phyloP scores from a whole-genome alignment of 1,140 invertebrate species.

The Triops longicaudatus region DNA sequence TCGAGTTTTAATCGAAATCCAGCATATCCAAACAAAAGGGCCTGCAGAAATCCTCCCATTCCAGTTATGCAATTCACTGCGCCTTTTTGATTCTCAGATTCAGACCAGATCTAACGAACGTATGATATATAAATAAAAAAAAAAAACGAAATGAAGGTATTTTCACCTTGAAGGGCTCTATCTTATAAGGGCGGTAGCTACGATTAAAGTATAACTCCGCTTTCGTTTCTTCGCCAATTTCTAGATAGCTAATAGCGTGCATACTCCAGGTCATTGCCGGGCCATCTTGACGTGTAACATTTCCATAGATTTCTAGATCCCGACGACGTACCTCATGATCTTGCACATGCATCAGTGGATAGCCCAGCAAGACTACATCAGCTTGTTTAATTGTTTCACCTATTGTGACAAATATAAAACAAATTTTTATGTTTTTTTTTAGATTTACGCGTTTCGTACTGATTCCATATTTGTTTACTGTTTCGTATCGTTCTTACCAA shows the following conservation, averaged over 20 bases:
- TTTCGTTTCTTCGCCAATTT: slow-evolving; percentile 36
- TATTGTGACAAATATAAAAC: slow-evolving; percentile 18
- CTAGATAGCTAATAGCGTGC: slow-evolving; percentile 41
- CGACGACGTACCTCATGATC: slow-evolving; percentile 35
- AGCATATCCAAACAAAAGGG: slow-evolving; percentile 42
- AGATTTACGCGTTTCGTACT: background rate
- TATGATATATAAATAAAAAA: background rate
- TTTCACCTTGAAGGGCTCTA: slow-evolving; percentile 39
- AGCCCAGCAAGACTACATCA: slow-evolving; percentile 44
- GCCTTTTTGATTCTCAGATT: slow-evolving; percentile 39
- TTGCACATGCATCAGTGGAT: slow-evolving; percentile 40
- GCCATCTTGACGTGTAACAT: slow-evolving; percentile 38
- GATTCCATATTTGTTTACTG: no score
- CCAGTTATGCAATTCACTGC: slow-evolving; percentile 46
- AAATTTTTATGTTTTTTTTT: background rate
- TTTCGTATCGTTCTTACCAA: slow-evolving; percentile 11
- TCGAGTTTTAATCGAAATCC: slow-evolving; percentile 39
- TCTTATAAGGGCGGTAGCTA: slow-evolving; percentile 35
- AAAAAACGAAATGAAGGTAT: background rate
- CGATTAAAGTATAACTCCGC: slow-evolving; percentile 37
- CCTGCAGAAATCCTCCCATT: slow-evolving; percentile 44
- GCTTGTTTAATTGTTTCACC: slow-evolving; percentile 42
- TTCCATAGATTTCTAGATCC: slow-evolving; percentile 42
- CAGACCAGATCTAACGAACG: slow-evolving; percentile 43
- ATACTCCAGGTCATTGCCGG: slow-evolving; percentile 46